A percentile compares a stretch with the other conserved stretches of the same genome.
These are phyloP conservation scores for Drosophila miranda DNA, from an alignment of 1,140 invertebrate species.

Conservation along the genomic window DNA sequence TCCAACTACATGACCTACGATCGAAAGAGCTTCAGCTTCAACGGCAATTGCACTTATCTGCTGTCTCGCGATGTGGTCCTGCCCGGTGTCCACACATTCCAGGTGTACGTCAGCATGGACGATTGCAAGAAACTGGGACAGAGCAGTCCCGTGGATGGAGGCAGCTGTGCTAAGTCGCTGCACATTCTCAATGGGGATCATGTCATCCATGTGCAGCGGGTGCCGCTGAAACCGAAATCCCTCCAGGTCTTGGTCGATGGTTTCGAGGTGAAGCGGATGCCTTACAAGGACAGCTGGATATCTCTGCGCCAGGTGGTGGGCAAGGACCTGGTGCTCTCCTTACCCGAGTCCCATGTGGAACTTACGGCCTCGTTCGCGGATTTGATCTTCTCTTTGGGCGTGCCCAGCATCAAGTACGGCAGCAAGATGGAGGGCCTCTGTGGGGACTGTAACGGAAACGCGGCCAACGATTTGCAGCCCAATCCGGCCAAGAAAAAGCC, in stretches of 20 bases:
- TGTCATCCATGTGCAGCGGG: constrained; percentile 84
- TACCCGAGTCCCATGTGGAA: constrained; percentile 83
- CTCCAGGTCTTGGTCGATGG: constrained; percentile 75
- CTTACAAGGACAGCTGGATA: constrained; percentile 84
- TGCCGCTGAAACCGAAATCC: constrained; percentile 49
- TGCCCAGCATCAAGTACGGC: constrained; percentile 88
- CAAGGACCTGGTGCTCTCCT: constrained; percentile 83
- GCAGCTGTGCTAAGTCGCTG: constrained; percentile 69
- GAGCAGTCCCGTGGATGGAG: constrained; percentile 26
- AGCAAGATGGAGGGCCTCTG: constrained; percentile 90
- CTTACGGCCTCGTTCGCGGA: constrained; percentile 83
- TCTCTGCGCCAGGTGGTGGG: constrained; percentile 81
- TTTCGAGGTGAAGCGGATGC: constrained; percentile 82
- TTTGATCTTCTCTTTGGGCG: constrained; percentile 84
- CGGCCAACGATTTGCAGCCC: constrained; percentile 85
- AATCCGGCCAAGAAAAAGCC: constrained; percentile 81
- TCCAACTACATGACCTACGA: constrained; percentile 90
- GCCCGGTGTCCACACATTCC: constrained; percentile 85
- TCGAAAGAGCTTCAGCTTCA: constrained; percentile 87
- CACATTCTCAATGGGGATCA: constrained; percentile 87
- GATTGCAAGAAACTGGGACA: constrained; percentile 71
- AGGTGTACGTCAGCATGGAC: constrained; percentile 82
- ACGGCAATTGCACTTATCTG: constrained; percentile 91
- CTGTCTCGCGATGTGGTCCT: constrained; percentile 86
- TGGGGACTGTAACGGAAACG: constrained; percentile 89